phyloP scores from a whole-genome alignment of 1,140 invertebrate genomes.

The Vanessa atalanta region DNA sequence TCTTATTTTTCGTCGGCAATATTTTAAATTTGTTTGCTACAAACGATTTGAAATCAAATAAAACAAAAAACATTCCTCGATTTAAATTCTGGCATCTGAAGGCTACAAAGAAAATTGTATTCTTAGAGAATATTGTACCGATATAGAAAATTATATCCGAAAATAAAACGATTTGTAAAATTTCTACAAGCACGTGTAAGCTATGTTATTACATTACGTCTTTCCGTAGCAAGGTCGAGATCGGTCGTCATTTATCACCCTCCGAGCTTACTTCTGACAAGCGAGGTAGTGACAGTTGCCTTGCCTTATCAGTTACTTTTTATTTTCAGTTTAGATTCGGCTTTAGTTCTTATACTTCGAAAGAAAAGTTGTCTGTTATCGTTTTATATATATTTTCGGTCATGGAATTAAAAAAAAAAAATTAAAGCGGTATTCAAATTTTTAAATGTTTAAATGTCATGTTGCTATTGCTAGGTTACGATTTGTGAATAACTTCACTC shows the following conservation, averaged over 20 bases:
- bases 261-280: conserved; percentile 17
- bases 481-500: not conserved
- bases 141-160: not conserved
- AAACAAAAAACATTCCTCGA: too few species aligned
- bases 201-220: conserved; percentile 4
- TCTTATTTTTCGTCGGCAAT: too few species aligned
- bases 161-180: conserved; percentile 14
- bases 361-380: not conserved
- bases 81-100: too few species aligned
- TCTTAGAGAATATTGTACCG: not conserved
- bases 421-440: too few species aligned
- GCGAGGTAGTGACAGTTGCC: conserved; percentile 17
- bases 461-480: not conserved
- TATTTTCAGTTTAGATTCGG: not conserved
- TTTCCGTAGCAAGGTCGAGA: conserved; percentile 15
- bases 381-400: too few species aligned
- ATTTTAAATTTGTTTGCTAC: too few species aligned
- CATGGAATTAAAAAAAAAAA: too few species aligned
- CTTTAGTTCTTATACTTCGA: not conserved
- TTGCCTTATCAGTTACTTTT: conserved; percentile 18
- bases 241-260: conserved; percentile 1
- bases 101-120: not conserved
- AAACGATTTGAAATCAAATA: too few species aligned
- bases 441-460: too few species aligned
- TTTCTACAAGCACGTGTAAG: conserved; percentile 14